Evolutionary conservation across 2,888 invertebrate species (phyloP).

Genomic region (Pachymerium ferrugineum): DNA sequence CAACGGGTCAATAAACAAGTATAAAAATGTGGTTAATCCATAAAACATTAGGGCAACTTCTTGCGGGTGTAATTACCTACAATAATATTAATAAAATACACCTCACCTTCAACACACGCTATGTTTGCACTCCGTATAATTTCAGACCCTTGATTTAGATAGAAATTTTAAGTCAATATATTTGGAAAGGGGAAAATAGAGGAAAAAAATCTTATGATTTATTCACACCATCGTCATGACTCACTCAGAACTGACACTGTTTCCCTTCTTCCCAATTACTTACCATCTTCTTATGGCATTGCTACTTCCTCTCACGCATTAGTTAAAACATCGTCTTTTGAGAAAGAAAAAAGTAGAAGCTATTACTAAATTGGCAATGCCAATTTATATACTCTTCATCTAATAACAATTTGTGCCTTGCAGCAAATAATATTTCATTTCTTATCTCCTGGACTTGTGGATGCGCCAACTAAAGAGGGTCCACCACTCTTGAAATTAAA

Average conservation of each 20-base stretch:
- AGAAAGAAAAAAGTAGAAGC: neutral
- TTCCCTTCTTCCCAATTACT: neutral
- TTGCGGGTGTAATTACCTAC: neutral
- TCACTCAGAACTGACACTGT: neutral
- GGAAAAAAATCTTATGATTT: neutral
- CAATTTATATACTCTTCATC: constrained; percentile 1
- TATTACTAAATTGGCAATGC: neutral
- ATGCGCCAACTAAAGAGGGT: too few species aligned
- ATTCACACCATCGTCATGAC: neutral
- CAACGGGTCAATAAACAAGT: neutral
- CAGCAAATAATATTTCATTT: constrained; percentile 2
- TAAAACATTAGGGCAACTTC: too few species aligned
- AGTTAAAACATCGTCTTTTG: neutral
- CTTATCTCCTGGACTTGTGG: constrained; percentile 13
- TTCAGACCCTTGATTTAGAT: neutral
- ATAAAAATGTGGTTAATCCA: neutral
- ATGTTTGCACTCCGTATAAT: neutral
- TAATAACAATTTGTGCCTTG: constrained; percentile 3
- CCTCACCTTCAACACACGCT: neutral
- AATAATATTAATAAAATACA: neutral
- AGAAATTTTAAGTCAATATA: neutral
- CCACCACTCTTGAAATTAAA: too few species aligned
- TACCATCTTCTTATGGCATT: neutral
- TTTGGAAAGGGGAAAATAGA: neutral
- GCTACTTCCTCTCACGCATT: too few species aligned